Conservation (phyloP, 2,797 vertebrate genomes). For the Pantherophis alleghaniensis region DNA sequence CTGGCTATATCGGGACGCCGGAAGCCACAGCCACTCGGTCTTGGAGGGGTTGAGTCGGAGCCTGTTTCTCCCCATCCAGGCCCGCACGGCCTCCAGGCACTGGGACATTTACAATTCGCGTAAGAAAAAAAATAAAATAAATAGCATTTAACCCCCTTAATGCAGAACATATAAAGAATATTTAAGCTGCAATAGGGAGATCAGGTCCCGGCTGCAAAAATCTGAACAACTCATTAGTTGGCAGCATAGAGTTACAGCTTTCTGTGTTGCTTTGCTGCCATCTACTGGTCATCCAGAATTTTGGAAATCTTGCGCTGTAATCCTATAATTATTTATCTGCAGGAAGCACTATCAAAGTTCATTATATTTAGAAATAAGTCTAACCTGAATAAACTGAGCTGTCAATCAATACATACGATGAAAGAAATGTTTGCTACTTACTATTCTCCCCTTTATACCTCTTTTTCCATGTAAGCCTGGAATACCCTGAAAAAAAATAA, state of each 20-base stretch:
- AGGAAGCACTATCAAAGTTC: background rate
- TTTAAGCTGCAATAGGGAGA: background rate
- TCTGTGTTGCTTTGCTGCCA: background rate
- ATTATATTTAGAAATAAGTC: background rate
- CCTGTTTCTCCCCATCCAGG: too few relatives aligned
- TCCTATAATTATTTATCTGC: background rate
- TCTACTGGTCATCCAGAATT: background rate
- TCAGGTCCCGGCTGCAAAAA: background rate
- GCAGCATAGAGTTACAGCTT: background rate
- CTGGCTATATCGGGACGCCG: too few relatives aligned
- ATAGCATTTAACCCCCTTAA: background rate
- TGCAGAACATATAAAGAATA: background rate
- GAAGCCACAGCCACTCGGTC: too few relatives aligned
- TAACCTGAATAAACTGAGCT: background rate
- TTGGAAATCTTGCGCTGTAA: background rate
- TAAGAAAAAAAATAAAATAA: background rate
- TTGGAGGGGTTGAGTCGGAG: too few relatives aligned
- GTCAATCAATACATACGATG: conserved; percentile 21
- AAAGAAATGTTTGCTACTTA: conserved; percentile 62
- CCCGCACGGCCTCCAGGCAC: too few relatives aligned
- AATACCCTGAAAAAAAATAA: conserved; percentile 77
- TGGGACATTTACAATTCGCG: background rate
- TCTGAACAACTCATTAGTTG: background rate
- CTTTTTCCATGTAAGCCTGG: conserved; percentile 84
- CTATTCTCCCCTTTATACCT: conserved; percentile 90